Evolutionary conservation across 2,797 vertebrate genomes (phyloP).

Genomic region (Melanotaenia parkinsoni): DNA sequence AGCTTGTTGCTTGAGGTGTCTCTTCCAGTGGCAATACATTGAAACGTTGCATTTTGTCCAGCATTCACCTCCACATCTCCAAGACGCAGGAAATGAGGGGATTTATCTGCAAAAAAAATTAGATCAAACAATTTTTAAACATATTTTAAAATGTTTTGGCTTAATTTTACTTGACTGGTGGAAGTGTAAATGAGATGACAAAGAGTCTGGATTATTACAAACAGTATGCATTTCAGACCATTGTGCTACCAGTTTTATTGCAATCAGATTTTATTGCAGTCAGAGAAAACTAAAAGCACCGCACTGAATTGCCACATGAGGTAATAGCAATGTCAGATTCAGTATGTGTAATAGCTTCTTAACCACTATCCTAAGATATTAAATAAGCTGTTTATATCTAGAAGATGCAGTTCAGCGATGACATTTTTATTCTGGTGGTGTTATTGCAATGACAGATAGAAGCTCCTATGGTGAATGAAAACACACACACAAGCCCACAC

Average conservation of each 20-base stretch:
- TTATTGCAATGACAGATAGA: slow-evolving; percentile 77
- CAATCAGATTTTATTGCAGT: slow-evolving; percentile 50
- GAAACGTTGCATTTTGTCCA: slow-evolving; percentile 97
- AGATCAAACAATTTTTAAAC: slow-evolving; percentile 28
- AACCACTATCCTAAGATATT: slow-evolving; percentile 41
- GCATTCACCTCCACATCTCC: slow-evolving; percentile 98
- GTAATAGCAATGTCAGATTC: slow-evolving; percentile 52
- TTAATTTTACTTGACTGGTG: slow-evolving; percentile 12
- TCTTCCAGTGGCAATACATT: slow-evolving; percentile 95
- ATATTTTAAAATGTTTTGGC: slow-evolving; percentile 1
- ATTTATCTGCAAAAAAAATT: slow-evolving; percentile 86
- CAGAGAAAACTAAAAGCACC: slow-evolving; percentile 32
- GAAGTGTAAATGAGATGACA: slow-evolving; percentile 31
- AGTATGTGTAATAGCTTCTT: slow-evolving; percentile 30
- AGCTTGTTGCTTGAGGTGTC: slow-evolving; percentile 95
- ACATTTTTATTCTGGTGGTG: slow-evolving; percentile 72
- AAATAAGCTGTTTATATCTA: slow-evolving; percentile 52
- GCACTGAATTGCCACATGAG: slow-evolving; percentile 49
- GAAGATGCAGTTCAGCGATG: slow-evolving; percentile 51
- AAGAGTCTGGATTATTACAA: slow-evolving; percentile 33
- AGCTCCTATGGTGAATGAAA: slow-evolving; percentile 56
- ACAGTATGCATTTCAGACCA: slow-evolving; percentile 31
- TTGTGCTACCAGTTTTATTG: slow-evolving; percentile 47
- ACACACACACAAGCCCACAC: slow-evolving; percentile 23
- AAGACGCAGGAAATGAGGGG: slow-evolving; percentile 96